These are phyloP conservation scores for Gnatocerus cornutus DNA, from an alignment of 2,888 invertebrate species.

Conservation along the genomic window DNA sequence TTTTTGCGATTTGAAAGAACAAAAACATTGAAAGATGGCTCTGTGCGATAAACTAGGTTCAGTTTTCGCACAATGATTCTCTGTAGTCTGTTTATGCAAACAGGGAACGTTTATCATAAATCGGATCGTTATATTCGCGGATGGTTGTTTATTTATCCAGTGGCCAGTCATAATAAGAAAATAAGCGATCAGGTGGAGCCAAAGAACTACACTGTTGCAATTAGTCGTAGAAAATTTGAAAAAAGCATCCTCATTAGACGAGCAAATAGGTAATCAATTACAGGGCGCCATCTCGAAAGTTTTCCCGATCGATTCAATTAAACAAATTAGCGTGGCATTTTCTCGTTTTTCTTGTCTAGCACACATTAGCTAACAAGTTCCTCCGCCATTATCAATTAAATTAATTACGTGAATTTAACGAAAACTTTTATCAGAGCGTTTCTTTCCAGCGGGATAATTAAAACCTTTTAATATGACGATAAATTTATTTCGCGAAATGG, in stretches of 20 bases:
- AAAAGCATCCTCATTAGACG: slow-evolving; percentile 2
- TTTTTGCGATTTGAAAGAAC: not conserved
- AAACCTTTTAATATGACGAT: slow-evolving; percentile 21
- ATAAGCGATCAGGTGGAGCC: slow-evolving; percentile 38
- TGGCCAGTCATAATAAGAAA: slow-evolving; percentile 49
- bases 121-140: slow-evolving; percentile 22
- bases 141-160: slow-evolving; percentile 46
- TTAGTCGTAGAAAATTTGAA: not conserved
- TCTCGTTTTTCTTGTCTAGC: slow-evolving; percentile 19
- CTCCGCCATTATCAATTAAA: slow-evolving; percentile 29
- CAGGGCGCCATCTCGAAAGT: slow-evolving; percentile 2
- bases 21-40: slow-evolving; percentile 4
- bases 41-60: slow-evolving; percentile 11
- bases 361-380: slow-evolving; percentile 19
- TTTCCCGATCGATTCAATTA: slow-evolving; percentile 17
- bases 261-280: slow-evolving; percentile 11
- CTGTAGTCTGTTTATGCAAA: slow-evolving; percentile 37
- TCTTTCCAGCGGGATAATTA: slow-evolving; percentile 22
- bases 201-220: slow-evolving; percentile 19
- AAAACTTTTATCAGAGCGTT: slow-evolving; percentile 6
- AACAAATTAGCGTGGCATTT: slow-evolving; percentile 34
- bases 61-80: slow-evolving; percentile 39
- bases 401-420: slow-evolving; percentile 23
- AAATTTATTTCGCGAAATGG: slow-evolving; percentile 25
- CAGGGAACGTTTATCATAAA: slow-evolving; percentile 30